Conservation (phyloP, 2,113 vertebrate genomes). For the Myiopsitta monachus region DNA sequence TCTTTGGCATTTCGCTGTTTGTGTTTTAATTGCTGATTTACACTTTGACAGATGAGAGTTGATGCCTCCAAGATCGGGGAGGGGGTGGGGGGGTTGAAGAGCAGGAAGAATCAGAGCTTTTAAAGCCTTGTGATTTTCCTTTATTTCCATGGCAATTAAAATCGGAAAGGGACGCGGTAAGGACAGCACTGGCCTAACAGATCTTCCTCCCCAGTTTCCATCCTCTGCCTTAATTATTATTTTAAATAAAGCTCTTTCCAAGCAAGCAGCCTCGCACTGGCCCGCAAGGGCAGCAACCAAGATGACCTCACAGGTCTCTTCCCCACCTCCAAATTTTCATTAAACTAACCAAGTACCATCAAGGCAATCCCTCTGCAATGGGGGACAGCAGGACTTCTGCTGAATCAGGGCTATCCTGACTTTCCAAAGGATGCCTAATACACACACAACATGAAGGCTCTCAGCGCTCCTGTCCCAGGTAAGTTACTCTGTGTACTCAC, state of each 20-base stretch:
- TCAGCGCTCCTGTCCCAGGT: fast-evolving
- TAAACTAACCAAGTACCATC: slow-evolving; percentile 29
- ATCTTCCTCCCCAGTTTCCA: slow-evolving; percentile 24
- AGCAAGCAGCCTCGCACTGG: slow-evolving; percentile 25
- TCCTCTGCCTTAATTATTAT: slow-evolving; percentile 62
- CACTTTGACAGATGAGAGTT: slow-evolving; percentile 91
- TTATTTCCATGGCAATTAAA: slow-evolving; percentile 74
- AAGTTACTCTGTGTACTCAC: neutral
- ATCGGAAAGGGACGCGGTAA: slow-evolving; percentile 62
- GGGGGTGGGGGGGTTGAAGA: slow-evolving; percentile 47
- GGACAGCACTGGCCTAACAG: slow-evolving; percentile 53
- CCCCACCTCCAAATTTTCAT: slow-evolving; percentile 5
- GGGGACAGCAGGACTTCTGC: neutral
- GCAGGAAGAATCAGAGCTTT: slow-evolving; percentile 57
- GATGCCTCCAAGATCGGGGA: slow-evolving; percentile 80
- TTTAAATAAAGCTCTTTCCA: slow-evolving; percentile 66
- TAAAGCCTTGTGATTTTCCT: slow-evolving; percentile 72
- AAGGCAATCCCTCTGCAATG: neutral
- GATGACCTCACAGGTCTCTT: slow-evolving; percentile 45
- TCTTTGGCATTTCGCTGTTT: slow-evolving; percentile 92
- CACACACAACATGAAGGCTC: fast-evolving
- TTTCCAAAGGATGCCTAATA: neutral
- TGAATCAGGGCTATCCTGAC: neutral
- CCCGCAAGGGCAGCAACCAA: slow-evolving; percentile 20
- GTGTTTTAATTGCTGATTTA: slow-evolving; percentile 93